Base-by-base conservation (phyloP, 2,113 vertebrate species). In the Albula goreensis region DNA sequence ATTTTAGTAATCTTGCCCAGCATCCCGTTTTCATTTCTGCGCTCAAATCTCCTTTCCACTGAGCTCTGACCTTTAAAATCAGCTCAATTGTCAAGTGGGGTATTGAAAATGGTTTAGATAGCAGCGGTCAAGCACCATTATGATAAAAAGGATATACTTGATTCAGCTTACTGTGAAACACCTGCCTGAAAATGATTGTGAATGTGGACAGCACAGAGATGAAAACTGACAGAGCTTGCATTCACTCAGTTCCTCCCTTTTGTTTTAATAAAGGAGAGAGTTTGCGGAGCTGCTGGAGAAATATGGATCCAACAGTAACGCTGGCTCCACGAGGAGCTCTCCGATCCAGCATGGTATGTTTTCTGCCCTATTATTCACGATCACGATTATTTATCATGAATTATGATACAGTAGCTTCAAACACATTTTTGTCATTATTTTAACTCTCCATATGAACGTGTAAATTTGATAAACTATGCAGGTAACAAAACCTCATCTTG, bases 221-320 rank as follows among this genome's bases (percentile, higher is more conserved):
- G 13, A 31, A 19, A 1, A 19, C 19, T 41, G 41, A 50, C 48
- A 80, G 50, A 41, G 31, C 31, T 41, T 48, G 41, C 7, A 6
- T n/a, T 70, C 63, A 70, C 17, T 70, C 63, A 70, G 1, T n/a
- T 70, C n/a, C 15, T 70, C 15, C 83, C 49, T 70, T 81, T 84
- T 88, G 66, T 90, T 85, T 86, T 49, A 49, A 80, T 87, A 2
- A 78, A 88, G 97, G 94, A 96, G 93, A 91, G 97, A 98, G 90
- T 98, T 98, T 89, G 92, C 96, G 0, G 96, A 97, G 87, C 93
- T 98, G 70, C 88, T 98, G 89, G 96, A 97, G 89, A 98, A 97
- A 87, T 97, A 96, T 0, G 96, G 97, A 53, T 96, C 96, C 31
- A 96, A 95, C 22, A 93, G 96, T n/a, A 97, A 95, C 81, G 96